Evolutionary conservation across 2,113 vertebrate species (phyloP), one percentile per base, ranked within the genome.

Genomic region (Haliaeetus leucogaster): DNA sequence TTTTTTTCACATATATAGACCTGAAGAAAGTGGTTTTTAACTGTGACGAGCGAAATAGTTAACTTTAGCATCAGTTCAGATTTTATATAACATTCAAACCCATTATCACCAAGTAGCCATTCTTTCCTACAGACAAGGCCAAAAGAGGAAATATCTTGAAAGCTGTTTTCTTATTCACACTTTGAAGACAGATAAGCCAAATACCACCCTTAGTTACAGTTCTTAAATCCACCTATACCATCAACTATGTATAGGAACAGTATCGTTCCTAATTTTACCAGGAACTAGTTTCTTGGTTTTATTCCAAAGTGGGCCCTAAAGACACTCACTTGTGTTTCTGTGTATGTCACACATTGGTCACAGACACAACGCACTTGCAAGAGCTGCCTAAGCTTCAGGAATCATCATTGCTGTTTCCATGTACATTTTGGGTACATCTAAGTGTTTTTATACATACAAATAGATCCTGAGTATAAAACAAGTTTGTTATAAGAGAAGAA

Each of bases 101-200:
- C 27, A 29, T 58, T 45, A 82, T 42, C 26, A 84, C 14, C 47
- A 86, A 94, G 34, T 16, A 23, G 25, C 7, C 52, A 10, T 36
- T 81, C 56, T 95, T 77, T 19, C 34, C 48, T 48, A 66, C 27
- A 70, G 17, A 70, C 25, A 50, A 77, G 38, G 42, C 42, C 65
- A 70, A 76, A 89, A 80, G 78, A 93, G 61, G 55, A 91, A 91
- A n/a, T 82, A 79, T 14, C 73, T 38, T n/a, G 36, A 93, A 96
- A 87, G 58, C 45, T 92, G 53, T 59, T 88, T 93, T 82, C 93
- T 92, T 86, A 73, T 87, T 89, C 84, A 90, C 61, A n/a, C 52
- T 79, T 93, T 40, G 62, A 84, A 85, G 50, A 91, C 27, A 68
- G 42, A 76, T 74, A 84, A 94, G 48, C 61, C 43, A 91, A 84